These are phyloP conservation scores for Cricetomys ansorgei DNA, from an alignment of 2,113 vertebrate species.

Conservation along the genomic window DNA sequence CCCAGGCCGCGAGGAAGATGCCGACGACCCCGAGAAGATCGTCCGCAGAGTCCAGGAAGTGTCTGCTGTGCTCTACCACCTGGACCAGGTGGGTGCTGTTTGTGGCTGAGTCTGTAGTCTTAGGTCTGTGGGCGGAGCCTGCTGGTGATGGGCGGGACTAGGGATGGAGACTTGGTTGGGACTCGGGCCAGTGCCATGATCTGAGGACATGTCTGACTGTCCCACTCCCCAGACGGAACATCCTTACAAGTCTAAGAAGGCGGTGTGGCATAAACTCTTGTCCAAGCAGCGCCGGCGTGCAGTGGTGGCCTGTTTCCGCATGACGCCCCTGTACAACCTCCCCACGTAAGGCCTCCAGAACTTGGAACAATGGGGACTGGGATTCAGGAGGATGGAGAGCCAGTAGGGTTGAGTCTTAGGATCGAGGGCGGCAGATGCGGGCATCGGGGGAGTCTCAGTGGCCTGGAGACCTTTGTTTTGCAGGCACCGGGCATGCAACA, in stretches of 20 bases:
- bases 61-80: conserved; percentile 94
- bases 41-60: conserved; percentile 96
- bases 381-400: background rate
- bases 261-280: conserved; percentile 96
- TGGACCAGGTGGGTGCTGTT: conserved; percentile 91
- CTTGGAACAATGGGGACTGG: background rate
- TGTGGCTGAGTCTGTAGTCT: background rate
- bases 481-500: conserved; percentile 95
- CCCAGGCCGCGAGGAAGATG: conserved; percentile 94
- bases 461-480: background rate
- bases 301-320: conserved; percentile 96
- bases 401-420: background rate
- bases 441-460: background rate
- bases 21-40: conserved; percentile 93
- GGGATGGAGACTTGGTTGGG: background rate
- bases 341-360: conserved; percentile 86
- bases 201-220: background rate
- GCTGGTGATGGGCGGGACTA: background rate
- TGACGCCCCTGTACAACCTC: conserved; percentile 96
- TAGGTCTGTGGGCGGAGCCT: background rate
- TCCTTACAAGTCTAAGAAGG: conserved; percentile 96
- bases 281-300: conserved; percentile 96
- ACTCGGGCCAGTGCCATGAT: background rate
- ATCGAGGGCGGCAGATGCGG: background rate
- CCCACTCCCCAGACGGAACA: conserved; percentile 90